A percentile compares a stretch with the other conserved stretches of the same genome.
Conservation (phyloP, 2,797 vertebrate genomes). For the Miichthys miiuy region DNA sequence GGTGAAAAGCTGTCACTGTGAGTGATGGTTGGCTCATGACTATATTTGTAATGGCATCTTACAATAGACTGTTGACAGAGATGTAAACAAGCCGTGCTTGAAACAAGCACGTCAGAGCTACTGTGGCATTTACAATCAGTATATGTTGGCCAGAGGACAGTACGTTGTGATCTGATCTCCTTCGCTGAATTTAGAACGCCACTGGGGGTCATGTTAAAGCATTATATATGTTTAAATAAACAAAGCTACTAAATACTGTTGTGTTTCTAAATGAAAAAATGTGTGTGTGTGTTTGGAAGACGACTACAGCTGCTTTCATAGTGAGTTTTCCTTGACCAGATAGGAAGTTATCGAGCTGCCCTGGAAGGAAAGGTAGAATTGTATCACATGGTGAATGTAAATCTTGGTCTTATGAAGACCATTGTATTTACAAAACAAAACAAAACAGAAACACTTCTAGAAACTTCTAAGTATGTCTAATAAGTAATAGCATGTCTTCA, state of each 20-base stretch:
- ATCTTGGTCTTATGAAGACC: slow-evolving; percentile 60
- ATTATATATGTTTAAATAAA: slow-evolving; percentile 16
- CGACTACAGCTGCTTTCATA: slow-evolving; percentile 9
- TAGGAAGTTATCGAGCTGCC: slow-evolving; percentile 52
- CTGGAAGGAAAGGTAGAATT: slow-evolving; percentile 54
- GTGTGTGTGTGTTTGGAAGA: slow-evolving; percentile 3
- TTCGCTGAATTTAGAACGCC: slow-evolving; percentile 15
- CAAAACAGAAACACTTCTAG: slow-evolving; percentile 4
- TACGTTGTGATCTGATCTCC: background rate
- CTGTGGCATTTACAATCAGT: slow-evolving; percentile 32
- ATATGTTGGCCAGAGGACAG: slow-evolving; percentile 13
- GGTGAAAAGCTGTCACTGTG: slow-evolving; percentile 59
- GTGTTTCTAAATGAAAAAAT: background rate
- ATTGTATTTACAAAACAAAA: slow-evolving; percentile 30
- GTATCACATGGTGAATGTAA: slow-evolving; percentile 49
- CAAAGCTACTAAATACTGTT: slow-evolving; percentile 13
- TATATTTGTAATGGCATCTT: slow-evolving; percentile 57
- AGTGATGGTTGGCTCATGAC: slow-evolving; percentile 45
- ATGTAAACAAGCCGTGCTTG: slow-evolving; percentile 52
- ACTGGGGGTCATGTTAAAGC: slow-evolving; percentile 1
- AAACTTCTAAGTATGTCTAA: slow-evolving; percentile 9
- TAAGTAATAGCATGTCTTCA: slow-evolving; percentile 29
- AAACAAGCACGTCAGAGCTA: slow-evolving; percentile 17
- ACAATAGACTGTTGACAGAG: slow-evolving; percentile 55
- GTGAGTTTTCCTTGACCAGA: slow-evolving; percentile 29